phyloP scores from a whole-genome alignment of 2,797 vertebrate species.

The Leptatherina wallacei region DNA sequence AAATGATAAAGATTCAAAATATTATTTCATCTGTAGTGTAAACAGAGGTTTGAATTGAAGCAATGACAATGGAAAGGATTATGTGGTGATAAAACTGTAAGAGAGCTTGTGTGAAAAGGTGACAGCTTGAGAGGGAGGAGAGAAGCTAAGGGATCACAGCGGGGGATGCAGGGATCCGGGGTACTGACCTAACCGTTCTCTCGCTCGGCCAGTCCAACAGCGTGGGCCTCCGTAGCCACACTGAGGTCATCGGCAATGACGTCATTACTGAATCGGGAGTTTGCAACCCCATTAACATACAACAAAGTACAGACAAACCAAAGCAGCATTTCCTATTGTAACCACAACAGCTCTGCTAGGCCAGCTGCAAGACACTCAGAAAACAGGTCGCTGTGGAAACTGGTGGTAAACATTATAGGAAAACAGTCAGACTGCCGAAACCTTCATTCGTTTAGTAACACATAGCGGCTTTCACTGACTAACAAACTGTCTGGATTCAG shows the following conservation, averaged over 20 bases:
- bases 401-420: slow-evolving; percentile 87
- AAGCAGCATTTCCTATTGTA: slow-evolving; percentile 89
- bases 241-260: slow-evolving; percentile 74
- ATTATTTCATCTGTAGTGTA: slow-evolving; percentile 21
- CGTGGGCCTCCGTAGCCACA: slow-evolving; percentile 55
- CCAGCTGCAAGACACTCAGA: slow-evolving; percentile 86
- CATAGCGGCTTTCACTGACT: slow-evolving; percentile 57
- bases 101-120: slow-evolving; percentile 27
- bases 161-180: slow-evolving; percentile 59
- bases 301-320: slow-evolving; percentile 72
- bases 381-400: slow-evolving; percentile 90
- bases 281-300: slow-evolving; percentile 56
- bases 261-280: slow-evolving; percentile 68
- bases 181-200: slow-evolving; percentile 73
- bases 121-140: slow-evolving; percentile 58
- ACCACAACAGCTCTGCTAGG: slow-evolving; percentile 91
- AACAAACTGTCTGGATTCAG: slow-evolving; percentile 61
- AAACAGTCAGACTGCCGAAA: slow-evolving; percentile 79
- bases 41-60: slow-evolving; percentile 36
- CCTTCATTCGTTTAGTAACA: slow-evolving; percentile 58
- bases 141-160: slow-evolving; percentile 52
- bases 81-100: slow-evolving; percentile 25
- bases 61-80: slow-evolving; percentile 43
- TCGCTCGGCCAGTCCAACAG: slow-evolving; percentile 56
- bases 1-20: neutral